Conservation (phyloP, 2,113 vertebrate genomes). For the Menura novaehollandiae region DNA sequence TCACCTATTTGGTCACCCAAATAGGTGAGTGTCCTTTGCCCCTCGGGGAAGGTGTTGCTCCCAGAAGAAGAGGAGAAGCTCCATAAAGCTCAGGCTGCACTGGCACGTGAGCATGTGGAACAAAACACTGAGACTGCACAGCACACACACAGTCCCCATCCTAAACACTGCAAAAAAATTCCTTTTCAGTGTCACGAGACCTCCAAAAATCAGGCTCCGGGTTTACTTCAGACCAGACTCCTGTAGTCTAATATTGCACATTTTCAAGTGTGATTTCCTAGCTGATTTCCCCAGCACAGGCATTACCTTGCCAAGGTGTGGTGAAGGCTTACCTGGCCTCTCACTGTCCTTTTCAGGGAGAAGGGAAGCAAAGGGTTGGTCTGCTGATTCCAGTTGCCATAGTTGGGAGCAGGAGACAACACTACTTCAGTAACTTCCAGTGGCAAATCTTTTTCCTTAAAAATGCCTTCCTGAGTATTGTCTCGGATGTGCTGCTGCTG, state of each 20-base stretch:
- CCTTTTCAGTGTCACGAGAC: not conserved
- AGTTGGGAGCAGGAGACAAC: not conserved
- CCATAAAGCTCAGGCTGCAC: not conserved
- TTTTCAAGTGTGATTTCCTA: not conserved
- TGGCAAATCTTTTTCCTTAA: not conserved
- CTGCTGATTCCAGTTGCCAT: not conserved
- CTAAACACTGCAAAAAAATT: not conserved
- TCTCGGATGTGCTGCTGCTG: not conserved
- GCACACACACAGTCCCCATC: fast-evolving
- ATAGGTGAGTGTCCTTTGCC: fast-evolving
- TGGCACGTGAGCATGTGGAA: fast-evolving
- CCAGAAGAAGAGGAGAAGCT: not conserved
- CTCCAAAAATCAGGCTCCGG: not conserved
- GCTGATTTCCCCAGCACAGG: not conserved
- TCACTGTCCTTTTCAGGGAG: not conserved
- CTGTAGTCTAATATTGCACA: fast-evolving
- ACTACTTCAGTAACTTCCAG: not conserved
- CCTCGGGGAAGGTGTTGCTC: not conserved
- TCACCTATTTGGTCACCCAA: not conserved
- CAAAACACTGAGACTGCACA: not conserved
- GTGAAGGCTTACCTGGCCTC: not conserved
- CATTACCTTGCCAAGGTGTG: not conserved
- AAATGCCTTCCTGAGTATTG: fast-evolving
- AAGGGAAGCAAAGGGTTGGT: not conserved
- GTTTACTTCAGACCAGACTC: not conserved